Evolutionary conservation across 1,140 invertebrate genomes (phyloP), one percentile per base, ranked within the genome.

Genomic region (Trichogramma pretiosum): DNA sequence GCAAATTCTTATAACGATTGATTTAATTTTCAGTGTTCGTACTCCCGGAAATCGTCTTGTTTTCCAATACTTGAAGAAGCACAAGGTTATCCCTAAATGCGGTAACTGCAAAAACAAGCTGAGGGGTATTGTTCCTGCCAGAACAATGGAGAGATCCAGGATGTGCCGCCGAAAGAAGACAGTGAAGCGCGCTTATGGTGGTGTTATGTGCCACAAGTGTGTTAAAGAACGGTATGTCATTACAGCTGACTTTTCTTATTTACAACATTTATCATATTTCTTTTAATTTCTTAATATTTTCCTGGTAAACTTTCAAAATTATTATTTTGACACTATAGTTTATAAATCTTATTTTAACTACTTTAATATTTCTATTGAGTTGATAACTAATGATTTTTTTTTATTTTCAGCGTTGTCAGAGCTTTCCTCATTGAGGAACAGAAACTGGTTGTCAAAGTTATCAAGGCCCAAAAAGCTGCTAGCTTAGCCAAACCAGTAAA

Each of bases 371-470:
- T n/a, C n/a, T n/a, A n/a, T n/a, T n/a, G n/a, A n/a, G n/a, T n/a
- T n/a, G n/a, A n/a, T n/a, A n/a, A n/a, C n/a, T 42, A 14, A 30
- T 17, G n/a, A 43, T 43, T 3, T n/a, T 23, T 46, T 22, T 14
- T 40, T 42, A 5, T 32, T 55, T 52, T 5, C 30, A 58, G 56
- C 40, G 96, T 98, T 62, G 84, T 97, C 44, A 78, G 95, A 65
- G 93, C 94, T 60, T 98, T 98, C 77, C 79, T 98, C 30, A 93
- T 98, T 68, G 94, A 98, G 77, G 93, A 98, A 79, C 93, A 97
- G 73, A 96, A 96, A 74, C 95, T 97, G 60, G 88, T 93, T 38
- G 86, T 92, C 24, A 91, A 93, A 70, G 89, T 96, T 38, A 76
- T 96, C 59, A 95, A 93, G 71, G 89, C 89, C 42, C 89, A 93